A percentile compares a stretch with the other conserved stretches of the same genome.
These are phyloP conservation scores for Drosophila hydei DNA, from an alignment of 1,140 invertebrate species.

Conservation along the genomic window DNA sequence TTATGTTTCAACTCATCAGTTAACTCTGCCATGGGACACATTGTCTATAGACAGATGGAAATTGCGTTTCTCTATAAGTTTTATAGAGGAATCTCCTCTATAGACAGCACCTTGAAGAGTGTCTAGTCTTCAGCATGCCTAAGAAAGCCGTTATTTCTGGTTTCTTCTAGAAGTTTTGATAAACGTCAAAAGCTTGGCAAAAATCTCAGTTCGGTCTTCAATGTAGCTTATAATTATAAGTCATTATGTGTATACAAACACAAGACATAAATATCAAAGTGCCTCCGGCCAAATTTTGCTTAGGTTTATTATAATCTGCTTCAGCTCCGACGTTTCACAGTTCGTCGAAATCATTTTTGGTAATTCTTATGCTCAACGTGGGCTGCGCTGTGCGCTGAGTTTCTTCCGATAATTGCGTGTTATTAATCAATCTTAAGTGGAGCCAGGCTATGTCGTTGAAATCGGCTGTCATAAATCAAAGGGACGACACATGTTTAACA, in stretches of 20 bases:
- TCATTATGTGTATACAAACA: constrained; percentile 51
- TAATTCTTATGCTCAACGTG: constrained; percentile 2
- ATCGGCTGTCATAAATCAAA: constrained; percentile 53
- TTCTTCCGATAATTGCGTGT: constrained; percentile 27
- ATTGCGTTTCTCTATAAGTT: too few species aligned
- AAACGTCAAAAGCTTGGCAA: constrained; percentile 9
- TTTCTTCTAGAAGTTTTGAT: constrained; percentile 4
- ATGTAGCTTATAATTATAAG: constrained; percentile 58
- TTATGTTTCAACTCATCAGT: too few species aligned
- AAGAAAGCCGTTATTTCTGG: neutral
- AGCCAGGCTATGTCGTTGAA: constrained; percentile 16
- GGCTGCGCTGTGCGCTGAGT: neutral
- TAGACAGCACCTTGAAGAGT: too few species aligned
- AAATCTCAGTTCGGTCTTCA: constrained; percentile 4
- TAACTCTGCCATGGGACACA: too few species aligned
- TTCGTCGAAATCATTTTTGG: constrained; percentile 1
- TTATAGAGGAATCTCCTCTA: too few species aligned
- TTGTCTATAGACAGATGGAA: too few species aligned
- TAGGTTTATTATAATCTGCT: constrained; percentile 14
- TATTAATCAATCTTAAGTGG: constrained; percentile 65
- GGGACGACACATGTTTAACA: constrained; percentile 9
- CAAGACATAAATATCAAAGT: neutral
- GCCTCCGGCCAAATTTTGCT: constrained; percentile 24
- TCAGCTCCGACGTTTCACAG: constrained; percentile 1
- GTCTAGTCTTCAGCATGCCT: too few species aligned